These are phyloP conservation scores for Pachyramphus minor DNA, from an alignment of 2,113 vertebrate species.

Conservation along the genomic window DNA sequence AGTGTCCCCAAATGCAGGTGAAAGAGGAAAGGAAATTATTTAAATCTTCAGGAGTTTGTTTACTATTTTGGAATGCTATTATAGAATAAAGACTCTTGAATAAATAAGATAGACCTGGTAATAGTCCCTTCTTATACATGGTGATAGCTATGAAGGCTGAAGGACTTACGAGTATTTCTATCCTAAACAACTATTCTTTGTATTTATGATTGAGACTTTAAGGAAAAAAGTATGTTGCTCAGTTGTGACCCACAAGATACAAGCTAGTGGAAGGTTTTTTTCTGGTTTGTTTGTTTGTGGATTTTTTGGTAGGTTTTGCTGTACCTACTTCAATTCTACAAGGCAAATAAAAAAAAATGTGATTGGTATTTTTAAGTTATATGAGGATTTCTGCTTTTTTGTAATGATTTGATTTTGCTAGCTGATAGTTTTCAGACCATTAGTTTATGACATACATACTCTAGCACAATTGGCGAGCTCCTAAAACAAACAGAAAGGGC, in stretches of 20 bases:
- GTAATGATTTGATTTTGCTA: not conserved
- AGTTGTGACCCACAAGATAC: not conserved
- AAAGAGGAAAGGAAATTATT: not conserved
- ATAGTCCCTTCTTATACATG: not conserved
- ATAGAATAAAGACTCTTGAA: not conserved
- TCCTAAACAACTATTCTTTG: not conserved
- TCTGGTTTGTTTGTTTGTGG: not conserved
- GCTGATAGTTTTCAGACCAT: not conserved
- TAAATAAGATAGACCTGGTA: not conserved
- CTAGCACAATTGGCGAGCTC: not conserved
- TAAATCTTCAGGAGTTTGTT: not conserved
- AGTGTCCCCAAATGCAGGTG: not conserved
- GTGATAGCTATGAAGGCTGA: not conserved
- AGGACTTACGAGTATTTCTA: not conserved
- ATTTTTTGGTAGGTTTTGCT: not conserved
- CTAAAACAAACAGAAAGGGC: not conserved
- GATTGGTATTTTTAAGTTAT: not conserved
- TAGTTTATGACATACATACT: not conserved
- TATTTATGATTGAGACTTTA: not conserved
- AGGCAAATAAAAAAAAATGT: not conserved
- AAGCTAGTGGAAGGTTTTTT: fast-evolving
- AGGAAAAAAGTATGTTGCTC: not conserved
- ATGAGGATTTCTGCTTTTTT: not conserved
- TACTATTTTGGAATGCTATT: not conserved
- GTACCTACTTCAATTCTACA: not conserved